Evolutionary conservation across 2,888 invertebrate genomes (phyloP).

Genomic region (Hyles lineata): DNA sequence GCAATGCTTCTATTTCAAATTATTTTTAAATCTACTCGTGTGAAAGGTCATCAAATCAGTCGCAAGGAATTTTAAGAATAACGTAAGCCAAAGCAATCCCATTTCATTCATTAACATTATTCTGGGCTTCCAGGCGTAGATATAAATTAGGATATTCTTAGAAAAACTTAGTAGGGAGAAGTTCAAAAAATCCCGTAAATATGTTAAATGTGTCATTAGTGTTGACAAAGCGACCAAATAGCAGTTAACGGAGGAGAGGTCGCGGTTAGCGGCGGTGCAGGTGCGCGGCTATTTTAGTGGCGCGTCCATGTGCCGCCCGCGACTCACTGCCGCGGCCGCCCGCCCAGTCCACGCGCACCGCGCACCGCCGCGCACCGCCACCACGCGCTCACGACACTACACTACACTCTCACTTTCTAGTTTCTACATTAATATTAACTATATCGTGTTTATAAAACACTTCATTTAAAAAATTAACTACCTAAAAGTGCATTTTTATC

Average conservation of each 20-base stretch:
- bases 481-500: neutral
- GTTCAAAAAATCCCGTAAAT: slow-evolving; percentile 33
- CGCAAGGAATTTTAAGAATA: neutral
- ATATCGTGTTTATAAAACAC: neutral
- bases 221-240: slow-evolving; percentile 70
- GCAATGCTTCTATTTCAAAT: too few species aligned
- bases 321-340: slow-evolving; percentile 60
- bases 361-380: slow-evolving; percentile 51
- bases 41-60: too few species aligned
- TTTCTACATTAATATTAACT: neutral
- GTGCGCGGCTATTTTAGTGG: slow-evolving; percentile 80
- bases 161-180: neutral
- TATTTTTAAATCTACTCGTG: too few species aligned
- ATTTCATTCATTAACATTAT: neutral
- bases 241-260: slow-evolving; percentile 66
- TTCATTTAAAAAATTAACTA: neutral
- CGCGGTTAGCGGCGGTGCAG: slow-evolving; percentile 72
- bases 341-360: slow-evolving; percentile 70
- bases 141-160: neutral
- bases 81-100: neutral
- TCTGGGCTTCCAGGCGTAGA: neutral
- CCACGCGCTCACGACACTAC: neutral
- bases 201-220: slow-evolving; percentile 61
- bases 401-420: neutral
- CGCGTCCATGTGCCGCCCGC: slow-evolving; percentile 57